A percentile compares a stretch with the other conserved stretches of the same genome.
These are phyloP conservation scores for Laspeyria flexula DNA, from an alignment of 2,888 invertebrate species.

Conservation along the genomic window DNA sequence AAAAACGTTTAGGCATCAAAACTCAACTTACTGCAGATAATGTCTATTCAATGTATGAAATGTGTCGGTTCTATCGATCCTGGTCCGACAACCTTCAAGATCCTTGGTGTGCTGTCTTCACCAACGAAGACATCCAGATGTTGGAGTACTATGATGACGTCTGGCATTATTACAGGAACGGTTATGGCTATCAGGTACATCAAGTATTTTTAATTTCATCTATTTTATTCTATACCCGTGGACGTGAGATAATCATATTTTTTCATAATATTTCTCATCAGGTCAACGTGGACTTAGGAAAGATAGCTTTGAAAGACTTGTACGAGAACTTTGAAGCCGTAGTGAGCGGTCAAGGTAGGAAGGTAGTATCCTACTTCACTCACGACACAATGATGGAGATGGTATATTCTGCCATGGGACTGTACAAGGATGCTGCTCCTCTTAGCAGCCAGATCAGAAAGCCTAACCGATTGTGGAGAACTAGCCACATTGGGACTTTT, in stretches of 20 bases:
- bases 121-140: slow-evolving; percentile 87
- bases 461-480: slow-evolving; percentile 87
- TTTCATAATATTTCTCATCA: slow-evolving; percentile 37
- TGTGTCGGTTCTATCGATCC: slow-evolving; percentile 92
- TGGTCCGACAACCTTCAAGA: slow-evolving; percentile 79
- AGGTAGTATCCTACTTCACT: slow-evolving; percentile 89
- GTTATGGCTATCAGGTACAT: slow-evolving; percentile 69
- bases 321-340: slow-evolving; percentile 79
- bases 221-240: not conserved
- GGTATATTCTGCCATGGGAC: slow-evolving; percentile 87
- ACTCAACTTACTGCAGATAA: slow-evolving; percentile 63
- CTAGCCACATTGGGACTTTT: slow-evolving; percentile 89
- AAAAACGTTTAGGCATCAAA: slow-evolving; percentile 79
- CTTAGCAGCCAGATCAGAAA: slow-evolving; percentile 86
- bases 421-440: slow-evolving; percentile 85
- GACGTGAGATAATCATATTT: no score
- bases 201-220: not conserved
- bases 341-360: slow-evolving; percentile 58
- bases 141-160: slow-evolving; percentile 93
- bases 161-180: slow-evolving; percentile 88
- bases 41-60: slow-evolving; percentile 89
- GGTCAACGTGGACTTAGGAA: slow-evolving; percentile 88
- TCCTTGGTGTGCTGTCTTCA: slow-evolving; percentile 92
- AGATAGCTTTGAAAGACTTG: slow-evolving; percentile 89
- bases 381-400: slow-evolving; percentile 89